Conservation (phyloP, 1,140 invertebrate species). For the Lordiphosa stackelbergi region DNA sequence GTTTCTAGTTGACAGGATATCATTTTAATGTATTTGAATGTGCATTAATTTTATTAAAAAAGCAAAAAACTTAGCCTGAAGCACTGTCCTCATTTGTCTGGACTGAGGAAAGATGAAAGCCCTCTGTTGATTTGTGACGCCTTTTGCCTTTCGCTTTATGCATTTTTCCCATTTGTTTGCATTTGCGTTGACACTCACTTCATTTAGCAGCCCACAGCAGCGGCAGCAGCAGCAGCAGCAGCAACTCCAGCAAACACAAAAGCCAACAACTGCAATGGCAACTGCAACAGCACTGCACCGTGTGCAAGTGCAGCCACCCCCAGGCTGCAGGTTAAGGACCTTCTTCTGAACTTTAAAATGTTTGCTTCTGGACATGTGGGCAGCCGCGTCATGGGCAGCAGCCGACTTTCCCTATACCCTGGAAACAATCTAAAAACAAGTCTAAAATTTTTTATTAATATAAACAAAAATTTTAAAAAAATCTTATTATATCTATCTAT, state of each 20-base stretch:
- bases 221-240: conserved; percentile 12
- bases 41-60: conserved; percentile 4
- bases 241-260: conserved; percentile 19
- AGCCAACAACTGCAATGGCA: conserved; percentile 7
- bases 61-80: conserved; percentile 21
- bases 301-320: conserved; percentile 24
- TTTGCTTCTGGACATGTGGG: conserved; percentile 64
- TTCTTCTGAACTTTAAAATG: conserved; percentile 73
- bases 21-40: no score
- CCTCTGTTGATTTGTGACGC: conserved; percentile 49
- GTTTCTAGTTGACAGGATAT: no score
- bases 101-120: conserved; percentile 29
- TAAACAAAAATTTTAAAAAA: no score
- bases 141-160: conserved; percentile 51
- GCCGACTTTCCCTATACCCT: conserved; percentile 19
- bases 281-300: conserved; percentile 6
- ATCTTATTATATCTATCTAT: no score
- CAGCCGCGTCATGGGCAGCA: conserved; percentile 6
- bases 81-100: conserved; percentile 47
- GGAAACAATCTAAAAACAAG: no score
- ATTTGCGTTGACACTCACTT: conserved; percentile 72
- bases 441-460: no score
- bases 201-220: conserved; percentile 57
- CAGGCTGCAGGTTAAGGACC: conserved; percentile 69
- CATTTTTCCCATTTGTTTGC: conserved; percentile 58